Conservation (phyloP, 2,888 invertebrate species). For the Notodonta ziczac region DNA sequence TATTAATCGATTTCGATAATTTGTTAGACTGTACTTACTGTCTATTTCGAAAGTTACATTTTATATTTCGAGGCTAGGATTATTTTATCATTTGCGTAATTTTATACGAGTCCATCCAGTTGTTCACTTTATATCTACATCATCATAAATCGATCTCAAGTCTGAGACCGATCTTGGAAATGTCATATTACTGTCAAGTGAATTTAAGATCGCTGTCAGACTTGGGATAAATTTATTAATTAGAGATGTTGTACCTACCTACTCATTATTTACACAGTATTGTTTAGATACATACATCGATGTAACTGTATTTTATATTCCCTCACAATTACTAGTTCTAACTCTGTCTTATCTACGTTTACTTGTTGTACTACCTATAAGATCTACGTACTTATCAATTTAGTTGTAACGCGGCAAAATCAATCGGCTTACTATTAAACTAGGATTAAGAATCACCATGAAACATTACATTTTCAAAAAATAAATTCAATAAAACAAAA, state of each 20-base stretch:
- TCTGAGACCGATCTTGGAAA: too few species aligned
- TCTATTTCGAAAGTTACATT: too few species aligned
- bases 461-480: slow-evolving; percentile 8
- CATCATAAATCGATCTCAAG: too few species aligned
- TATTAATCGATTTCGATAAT: too few species aligned
- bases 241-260: slow-evolving; percentile 3
- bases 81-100: too few species aligned
- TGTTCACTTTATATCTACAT: background rate
- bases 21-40: too few species aligned
- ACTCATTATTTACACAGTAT: background rate
- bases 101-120: too few species aligned
- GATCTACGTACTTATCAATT: slow-evolving; percentile 39
- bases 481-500: background rate
- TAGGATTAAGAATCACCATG: background rate
- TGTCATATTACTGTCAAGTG: too few species aligned
- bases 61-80: too few species aligned
- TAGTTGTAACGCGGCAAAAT: slow-evolving; percentile 44
- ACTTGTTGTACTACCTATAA: slow-evolving; percentile 45
- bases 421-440: slow-evolving; percentile 18
- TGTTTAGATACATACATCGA: slow-evolving; percentile 42
- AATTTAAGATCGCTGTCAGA: too few species aligned
- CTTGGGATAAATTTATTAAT: too few species aligned
- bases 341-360: slow-evolving; percentile 47
- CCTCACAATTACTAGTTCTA: slow-evolving; percentile 42
- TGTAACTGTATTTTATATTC: slow-evolving; percentile 39